Base-by-base conservation (phyloP, 1,140 invertebrate species). In the Solenopsis invicta region DNA sequence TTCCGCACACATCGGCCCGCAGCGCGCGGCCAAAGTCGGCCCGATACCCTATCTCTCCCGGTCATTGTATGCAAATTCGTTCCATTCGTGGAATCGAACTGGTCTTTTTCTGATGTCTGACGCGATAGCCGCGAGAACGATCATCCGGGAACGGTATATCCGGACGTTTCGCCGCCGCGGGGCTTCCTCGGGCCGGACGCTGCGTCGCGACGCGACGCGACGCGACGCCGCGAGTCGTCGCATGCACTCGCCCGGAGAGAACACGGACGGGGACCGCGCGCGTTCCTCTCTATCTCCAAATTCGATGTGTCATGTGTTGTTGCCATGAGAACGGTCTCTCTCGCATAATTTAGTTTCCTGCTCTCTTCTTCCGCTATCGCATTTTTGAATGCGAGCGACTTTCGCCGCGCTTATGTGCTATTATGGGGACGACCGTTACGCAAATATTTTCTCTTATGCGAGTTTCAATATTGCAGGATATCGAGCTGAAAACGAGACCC, bases 51-150 rank as follows among this genome's bases (percentile, higher is more conserved):
- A 92, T 92, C 90, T 91, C 77, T 41, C 59, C 82, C 74, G 93
- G 92, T 94, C 94, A 95, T 94, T 95, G 94, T 95, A 95, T 95
- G 94, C 93, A 95, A 95, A 95, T 95, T 87, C 91, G 90, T 93
- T 91, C 89, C 91, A 92, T 94, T 93, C 92, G 93, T 89, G 91
- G 92, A 94, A 95, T 94, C 92, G 90, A 92, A 92, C 87, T 91
- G 87, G 92, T 87, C 92, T 93, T 94, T 94, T 93, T 94, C 87
- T 93, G 94, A 95, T 95, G 93, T 94, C 93, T 93, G 92, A 91
- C 89, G 85, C 91, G 94, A 95, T 95, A 94, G 90, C 85, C 90
- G 88, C 88, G 88, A 89, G 91, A 94, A 94, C 93, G 93, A 94
- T 89, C 89, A 72, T 87, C 66, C 56, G 74, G 78, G 76, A 50